Evolutionary conservation across 1,140 invertebrate genomes (phyloP).

Genomic region (Elysia chlorotica): DNA sequence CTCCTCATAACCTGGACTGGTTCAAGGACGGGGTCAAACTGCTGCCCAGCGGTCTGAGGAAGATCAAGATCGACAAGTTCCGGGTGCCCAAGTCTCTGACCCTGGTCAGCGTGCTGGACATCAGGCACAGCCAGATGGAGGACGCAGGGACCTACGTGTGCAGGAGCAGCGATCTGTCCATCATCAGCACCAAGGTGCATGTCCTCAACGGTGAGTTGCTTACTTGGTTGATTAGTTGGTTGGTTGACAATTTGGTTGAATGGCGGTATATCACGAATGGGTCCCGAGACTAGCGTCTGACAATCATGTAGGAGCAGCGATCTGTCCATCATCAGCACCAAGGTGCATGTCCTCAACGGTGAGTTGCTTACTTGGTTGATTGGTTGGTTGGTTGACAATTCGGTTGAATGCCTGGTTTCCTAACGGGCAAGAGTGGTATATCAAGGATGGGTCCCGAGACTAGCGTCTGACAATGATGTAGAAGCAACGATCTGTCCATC

Average conservation of each 20-base stretch:
- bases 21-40: conserved; percentile 46
- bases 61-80: conserved; percentile 35
- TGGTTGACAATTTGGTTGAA: too few species aligned
- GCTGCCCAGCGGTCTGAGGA: conserved; percentile 24
- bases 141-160: conserved; percentile 31
- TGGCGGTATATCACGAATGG: too few species aligned
- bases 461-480: too few species aligned
- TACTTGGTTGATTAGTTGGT: too few species aligned
- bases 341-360: conserved; percentile 32
- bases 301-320: conserved; percentile 29
- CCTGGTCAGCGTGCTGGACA: conserved; percentile 32
- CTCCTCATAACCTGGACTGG: conserved; percentile 43
- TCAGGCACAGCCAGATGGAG: conserved; percentile 32
- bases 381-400: too few species aligned
- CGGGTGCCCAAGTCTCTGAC: conserved; percentile 15
- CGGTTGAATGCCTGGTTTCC: too few species aligned
- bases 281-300: too few species aligned
- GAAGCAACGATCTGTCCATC: conserved; percentile 23
- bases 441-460: too few species aligned
- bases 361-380: neutral
- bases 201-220: conserved; percentile 27
- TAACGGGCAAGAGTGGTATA: too few species aligned
- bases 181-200: conserved; percentile 30
- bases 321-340: conserved; percentile 25
- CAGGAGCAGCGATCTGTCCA: conserved; percentile 23